phyloP scores from a whole-genome alignment of 2,113 vertebrate genomes.

The Calidris pugnax region DNA sequence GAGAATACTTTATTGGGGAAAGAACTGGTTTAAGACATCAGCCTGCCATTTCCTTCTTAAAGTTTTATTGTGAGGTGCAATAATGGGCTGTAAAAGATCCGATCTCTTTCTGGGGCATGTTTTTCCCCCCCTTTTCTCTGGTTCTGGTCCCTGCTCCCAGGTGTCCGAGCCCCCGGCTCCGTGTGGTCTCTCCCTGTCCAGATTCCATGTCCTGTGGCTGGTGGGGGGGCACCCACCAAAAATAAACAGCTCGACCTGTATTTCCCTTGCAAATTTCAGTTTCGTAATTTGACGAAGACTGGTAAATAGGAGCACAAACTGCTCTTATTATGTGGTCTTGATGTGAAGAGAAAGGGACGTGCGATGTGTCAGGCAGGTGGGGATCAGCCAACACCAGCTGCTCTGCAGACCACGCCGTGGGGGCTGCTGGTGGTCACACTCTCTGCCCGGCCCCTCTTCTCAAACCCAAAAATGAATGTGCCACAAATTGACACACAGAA shows the following conservation, averaged over 20 bases:
- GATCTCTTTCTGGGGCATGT: neutral
- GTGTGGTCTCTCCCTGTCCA: neutral
- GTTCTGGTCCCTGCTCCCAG: neutral
- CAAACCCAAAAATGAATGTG: neutral
- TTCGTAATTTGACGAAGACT: neutral
- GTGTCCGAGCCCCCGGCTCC: neutral
- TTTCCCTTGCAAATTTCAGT: slow-evolving; percentile 10
- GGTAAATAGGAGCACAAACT: neutral
- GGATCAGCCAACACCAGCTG: neutral
- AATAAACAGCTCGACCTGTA: neutral
- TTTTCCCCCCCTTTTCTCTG: neutral
- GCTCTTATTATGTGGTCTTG: neutral
- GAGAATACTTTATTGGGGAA: neutral
- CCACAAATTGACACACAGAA: neutral
- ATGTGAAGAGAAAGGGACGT: neutral
- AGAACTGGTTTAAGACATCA: neutral
- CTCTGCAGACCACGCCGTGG: neutral
- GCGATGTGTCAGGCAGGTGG: neutral
- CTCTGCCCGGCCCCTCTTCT: neutral
- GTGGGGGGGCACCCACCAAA: neutral
- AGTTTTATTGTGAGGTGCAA: neutral
- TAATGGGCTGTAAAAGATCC: neutral
- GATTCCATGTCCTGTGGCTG: neutral
- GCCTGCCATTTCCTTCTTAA: neutral
- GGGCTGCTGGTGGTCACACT: neutral